Evolutionary conservation across 2,888 invertebrate genomes (phyloP), one percentile per base, ranked within the genome.

Genomic region (Drosophila sordidapex): DNA sequence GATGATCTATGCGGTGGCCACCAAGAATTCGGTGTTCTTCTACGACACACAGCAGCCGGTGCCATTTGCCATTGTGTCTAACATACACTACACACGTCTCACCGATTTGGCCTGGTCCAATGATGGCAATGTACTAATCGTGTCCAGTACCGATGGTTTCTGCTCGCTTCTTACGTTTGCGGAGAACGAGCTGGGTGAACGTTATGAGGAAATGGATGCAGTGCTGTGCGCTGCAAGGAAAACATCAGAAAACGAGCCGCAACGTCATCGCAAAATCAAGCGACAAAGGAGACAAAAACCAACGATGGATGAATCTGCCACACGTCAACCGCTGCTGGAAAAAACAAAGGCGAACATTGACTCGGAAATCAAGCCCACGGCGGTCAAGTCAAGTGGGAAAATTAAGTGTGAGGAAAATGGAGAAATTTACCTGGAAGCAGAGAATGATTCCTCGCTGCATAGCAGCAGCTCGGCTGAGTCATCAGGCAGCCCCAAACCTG

Each of bases 1-100:
- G 70, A 95, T 97, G 94, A 94, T 99, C 66, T 97, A 98, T 92
- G 99, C 99, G 0, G 96, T 99, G 18, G 98, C 97, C 27, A 98
- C 99, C 2, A 96, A 96, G 82, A 96, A 96, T 84, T 96, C 97
- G 33, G 95, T 99, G 38, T 94, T 97, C 66, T 93, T 98, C 48
- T 98, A 97, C 91, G 98, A 98, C 90, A 98, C 98, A 0, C 97
- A 98, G 92, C 97, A 97, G 90, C 91, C 94, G 5, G 93, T 95
- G 43, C 98, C 98, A 0, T 95, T 98, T 92, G 97, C 96, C 0
- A 94, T 95, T 61, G 94, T 98, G 63, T 95, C 96, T 31, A 96
- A 97, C 90, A 97, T 98, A 80, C 98, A 98, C 92, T 98, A 98
- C 88, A 97, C 97, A n/a, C 94, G 97, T 76, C 94, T 98, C 51